Evolutionary conservation across 2,797 vertebrate species (phyloP), one percentile per base, ranked within the genome.

Genomic region (Anolis apletophallus): DNA sequence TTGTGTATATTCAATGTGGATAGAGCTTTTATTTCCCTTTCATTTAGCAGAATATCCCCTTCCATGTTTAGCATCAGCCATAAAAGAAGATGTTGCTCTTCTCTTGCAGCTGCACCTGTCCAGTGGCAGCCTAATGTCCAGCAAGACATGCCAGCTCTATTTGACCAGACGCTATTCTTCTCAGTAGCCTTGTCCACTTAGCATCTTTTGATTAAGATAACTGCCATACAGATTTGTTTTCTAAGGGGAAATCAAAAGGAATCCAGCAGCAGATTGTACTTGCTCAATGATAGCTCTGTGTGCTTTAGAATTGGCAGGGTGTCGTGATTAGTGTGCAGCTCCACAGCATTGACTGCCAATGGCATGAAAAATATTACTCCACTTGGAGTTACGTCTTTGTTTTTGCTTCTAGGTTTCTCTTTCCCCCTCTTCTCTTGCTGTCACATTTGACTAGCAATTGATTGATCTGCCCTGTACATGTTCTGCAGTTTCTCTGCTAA

Each of bases 221-320:
- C 83, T 88, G 68, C 72, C 13, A 36, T 83, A 72, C 81, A 93
- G 86, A 87, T 94, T 87, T 93, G 89, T 93, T 93, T 93, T 89
- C 88, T 89, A 36, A 93, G 77, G 87, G 91, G 68, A 76, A 85
- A 76, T 67, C 84, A 86, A 89, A 91, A 84, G 87, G 72, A 90
- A 91, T 92, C 74, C 59, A 7, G 84, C 89, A 93, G 87, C 90
- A 93, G 93, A 92, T 92, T 93, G 92, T 94, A 89, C 90, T 93
- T 80, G 91, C 88, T 92, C 91, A 91, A 83, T 91, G 85, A 88
- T 91, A 90, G 86, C 83, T 88, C 91, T 86, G 88, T 89, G 85
- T 91, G 80, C 90, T 92, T 93, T 85, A 77, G 90, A 88, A 87
- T 71, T 94, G 93, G 90, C 93, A 93, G 86, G 69, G 81, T 86